Conservation (phyloP, 1,140 invertebrate genomes). For the Drosophila yakuba region DNA sequence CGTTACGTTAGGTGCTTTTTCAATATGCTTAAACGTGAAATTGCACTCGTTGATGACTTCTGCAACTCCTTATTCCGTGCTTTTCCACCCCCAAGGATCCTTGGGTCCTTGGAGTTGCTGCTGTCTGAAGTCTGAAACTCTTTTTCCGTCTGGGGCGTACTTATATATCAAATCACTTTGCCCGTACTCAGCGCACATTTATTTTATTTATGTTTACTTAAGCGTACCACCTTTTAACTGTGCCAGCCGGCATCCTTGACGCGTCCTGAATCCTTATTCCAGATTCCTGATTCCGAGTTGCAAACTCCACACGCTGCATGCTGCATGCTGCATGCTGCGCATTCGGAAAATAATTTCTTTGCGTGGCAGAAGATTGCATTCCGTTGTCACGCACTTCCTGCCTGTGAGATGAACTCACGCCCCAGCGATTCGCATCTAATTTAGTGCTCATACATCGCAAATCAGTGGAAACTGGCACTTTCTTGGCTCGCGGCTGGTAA, state of each 20-base stretch:
- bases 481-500: conserved; percentile 21
- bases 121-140: conserved; percentile 12
- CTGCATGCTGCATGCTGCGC: conserved; percentile 29
- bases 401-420: conserved; percentile 25
- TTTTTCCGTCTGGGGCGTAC: conserved; percentile 10
- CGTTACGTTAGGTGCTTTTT: conserved; percentile 38
- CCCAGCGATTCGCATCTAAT: conserved; percentile 49
- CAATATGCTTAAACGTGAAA: conserved; percentile 51
- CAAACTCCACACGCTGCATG: conserved; percentile 19
- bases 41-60: conserved; percentile 34
- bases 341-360: conserved; percentile 62
- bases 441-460: conserved; percentile 49
- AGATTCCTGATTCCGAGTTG: background rate
- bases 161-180: conserved; percentile 40
- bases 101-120: conserved; percentile 9
- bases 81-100: background rate
- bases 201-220: conserved; percentile 62
- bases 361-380: conserved; percentile 25
- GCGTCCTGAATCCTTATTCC: conserved; percentile 16
- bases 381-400: conserved; percentile 43
- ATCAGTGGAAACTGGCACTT: conserved; percentile 36
- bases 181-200: conserved; percentile 38
- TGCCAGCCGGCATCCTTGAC: conserved; percentile 13
- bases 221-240: conserved; percentile 39
- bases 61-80: background rate